Percentiles rank a stretch among this genome's conserved stretches.
These are phyloP conservation scores for Phataginus tetradactyla DNA, from an alignment of 2,797 vertebrate species.

Conservation along the genomic window DNA sequence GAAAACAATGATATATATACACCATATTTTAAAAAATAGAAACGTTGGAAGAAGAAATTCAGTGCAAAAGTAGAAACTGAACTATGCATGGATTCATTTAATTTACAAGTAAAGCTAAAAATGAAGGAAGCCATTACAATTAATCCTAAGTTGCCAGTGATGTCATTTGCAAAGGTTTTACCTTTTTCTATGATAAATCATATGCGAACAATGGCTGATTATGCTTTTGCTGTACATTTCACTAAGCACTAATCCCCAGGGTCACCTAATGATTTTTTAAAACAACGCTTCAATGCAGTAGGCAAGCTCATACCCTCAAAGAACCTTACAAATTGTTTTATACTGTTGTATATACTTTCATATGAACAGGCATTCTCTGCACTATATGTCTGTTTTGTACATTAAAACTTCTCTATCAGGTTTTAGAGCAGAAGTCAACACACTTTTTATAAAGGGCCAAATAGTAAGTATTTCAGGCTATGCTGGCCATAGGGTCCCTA, in stretches of 20 bases:
- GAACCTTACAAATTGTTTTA: background rate
- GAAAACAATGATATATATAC: background rate
- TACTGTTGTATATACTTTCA: background rate
- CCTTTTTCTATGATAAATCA: background rate
- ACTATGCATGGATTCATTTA: background rate
- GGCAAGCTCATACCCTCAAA: background rate
- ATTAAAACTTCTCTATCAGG: background rate
- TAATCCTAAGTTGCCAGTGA: background rate
- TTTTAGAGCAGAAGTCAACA: background rate
- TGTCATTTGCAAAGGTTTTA: background rate
- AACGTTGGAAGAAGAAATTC: background rate
- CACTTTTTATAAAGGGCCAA: background rate
- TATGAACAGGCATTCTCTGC: background rate
- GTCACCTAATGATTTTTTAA: constrained; percentile 1
- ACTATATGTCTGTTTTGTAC: background rate
- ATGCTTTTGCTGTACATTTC: background rate
- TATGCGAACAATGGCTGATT: background rate
- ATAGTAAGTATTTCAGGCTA: background rate
- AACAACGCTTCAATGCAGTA: background rate
- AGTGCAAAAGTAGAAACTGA: background rate
- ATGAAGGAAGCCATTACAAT: background rate
- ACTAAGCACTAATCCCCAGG: background rate
- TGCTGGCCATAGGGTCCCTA: background rate
- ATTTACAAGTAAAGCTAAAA: constrained; percentile 19
- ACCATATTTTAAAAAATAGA: background rate